Conservation (phyloP, 2,113 vertebrate species). For the Acrocephalus arundinaceus region DNA sequence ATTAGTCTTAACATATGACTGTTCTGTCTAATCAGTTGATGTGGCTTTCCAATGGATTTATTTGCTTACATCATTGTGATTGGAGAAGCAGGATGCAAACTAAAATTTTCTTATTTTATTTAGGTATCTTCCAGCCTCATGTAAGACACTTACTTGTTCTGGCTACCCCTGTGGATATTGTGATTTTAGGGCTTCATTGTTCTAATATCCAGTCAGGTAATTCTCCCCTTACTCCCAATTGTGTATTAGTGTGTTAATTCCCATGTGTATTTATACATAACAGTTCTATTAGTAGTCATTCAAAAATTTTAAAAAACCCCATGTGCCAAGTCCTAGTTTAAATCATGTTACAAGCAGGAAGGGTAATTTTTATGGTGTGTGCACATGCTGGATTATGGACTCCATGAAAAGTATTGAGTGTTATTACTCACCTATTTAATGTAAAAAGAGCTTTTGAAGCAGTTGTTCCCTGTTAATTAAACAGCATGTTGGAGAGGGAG, state of each 20-base stretch:
- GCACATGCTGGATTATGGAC: neutral
- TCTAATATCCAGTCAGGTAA: slow-evolving; percentile 86
- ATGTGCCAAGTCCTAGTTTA: neutral
- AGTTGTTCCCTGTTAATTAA: neutral
- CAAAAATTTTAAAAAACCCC: neutral
- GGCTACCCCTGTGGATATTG: slow-evolving; percentile 94
- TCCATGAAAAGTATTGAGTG: neutral
- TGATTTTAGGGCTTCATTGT: slow-evolving; percentile 93
- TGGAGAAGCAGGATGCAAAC: neutral
- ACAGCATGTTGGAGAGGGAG: neutral
- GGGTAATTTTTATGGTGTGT: neutral
- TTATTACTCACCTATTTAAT: neutral
- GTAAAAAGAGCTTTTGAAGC: neutral
- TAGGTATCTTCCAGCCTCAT: slow-evolving; percentile 96
- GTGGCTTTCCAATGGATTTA: neutral
- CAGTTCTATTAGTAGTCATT: neutral
- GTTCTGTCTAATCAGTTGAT: neutral
- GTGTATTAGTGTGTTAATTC: neutral
- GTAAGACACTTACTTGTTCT: slow-evolving; percentile 91
- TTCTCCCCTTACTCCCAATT: neutral
- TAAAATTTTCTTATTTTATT: neutral
- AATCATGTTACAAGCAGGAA: neutral
- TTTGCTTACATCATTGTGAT: neutral
- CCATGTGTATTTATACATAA: neutral
- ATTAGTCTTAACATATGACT: neutral